phyloP scores from a whole-genome alignment of 2,888 invertebrate species.

The Siphonodentalium dalli region DNA sequence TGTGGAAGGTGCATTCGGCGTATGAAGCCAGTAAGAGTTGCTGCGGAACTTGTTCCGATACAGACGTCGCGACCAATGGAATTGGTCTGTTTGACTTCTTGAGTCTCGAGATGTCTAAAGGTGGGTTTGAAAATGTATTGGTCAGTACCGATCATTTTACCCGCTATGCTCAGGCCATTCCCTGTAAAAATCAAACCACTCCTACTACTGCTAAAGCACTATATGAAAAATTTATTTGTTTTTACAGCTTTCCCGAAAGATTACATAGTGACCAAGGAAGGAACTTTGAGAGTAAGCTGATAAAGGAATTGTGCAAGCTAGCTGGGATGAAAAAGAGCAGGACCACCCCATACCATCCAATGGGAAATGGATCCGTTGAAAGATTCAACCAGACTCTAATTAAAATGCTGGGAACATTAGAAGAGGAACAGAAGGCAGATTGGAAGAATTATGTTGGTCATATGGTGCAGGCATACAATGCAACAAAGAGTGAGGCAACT shows the following conservation, averaged over 20 bases:
- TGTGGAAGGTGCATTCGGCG: no score
- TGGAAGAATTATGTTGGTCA: background rate
- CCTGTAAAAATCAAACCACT: slow-evolving; percentile 1
- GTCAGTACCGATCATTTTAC: background rate
- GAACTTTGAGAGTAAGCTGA: no score
- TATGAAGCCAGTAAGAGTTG: no score
- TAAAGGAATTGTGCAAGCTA: background rate
- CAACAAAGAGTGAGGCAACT: no score
- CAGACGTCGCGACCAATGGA: no score
- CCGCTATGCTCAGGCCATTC: background rate
- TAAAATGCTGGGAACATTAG: background rate
- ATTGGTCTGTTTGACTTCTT: no score
- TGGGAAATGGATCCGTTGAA: no score
- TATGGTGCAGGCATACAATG: background rate
- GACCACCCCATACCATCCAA: background rate
- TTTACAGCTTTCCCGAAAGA: background rate
- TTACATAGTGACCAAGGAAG: slow-evolving; percentile 1
- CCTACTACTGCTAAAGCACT: background rate
- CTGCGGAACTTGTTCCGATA: no score
- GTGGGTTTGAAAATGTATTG: background rate
- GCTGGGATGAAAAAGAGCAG: background rate
- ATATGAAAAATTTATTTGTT: background rate
- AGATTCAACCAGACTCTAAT: no score
- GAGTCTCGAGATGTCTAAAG: no score
- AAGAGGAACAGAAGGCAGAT: background rate